Conservation (phyloP, 2,888 invertebrate genomes). For the Aethes cnicana region DNA sequence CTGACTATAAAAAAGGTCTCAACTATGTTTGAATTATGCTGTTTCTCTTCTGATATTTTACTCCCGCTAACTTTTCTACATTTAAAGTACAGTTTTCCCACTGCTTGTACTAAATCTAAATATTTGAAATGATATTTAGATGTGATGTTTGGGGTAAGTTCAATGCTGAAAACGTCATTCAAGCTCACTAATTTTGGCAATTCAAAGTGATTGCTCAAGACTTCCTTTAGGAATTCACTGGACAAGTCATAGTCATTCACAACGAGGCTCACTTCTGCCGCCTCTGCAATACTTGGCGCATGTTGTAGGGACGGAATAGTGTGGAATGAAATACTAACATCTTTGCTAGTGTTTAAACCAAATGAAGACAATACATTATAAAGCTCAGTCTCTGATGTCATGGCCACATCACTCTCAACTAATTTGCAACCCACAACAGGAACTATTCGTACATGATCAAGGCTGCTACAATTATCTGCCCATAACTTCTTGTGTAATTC, state of each 20-base stretch:
- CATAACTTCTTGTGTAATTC: constrained; percentile 69
- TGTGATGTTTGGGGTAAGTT: constrained; percentile 76
- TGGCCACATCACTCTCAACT: constrained; percentile 52
- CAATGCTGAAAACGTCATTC: constrained; percentile 85
- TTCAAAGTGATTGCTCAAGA: constrained; percentile 86
- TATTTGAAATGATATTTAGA: constrained; percentile 69
- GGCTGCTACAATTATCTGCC: constrained; percentile 44
- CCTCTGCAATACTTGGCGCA: constrained; percentile 68
- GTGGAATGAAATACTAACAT: constrained; percentile 61
- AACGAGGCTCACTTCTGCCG: constrained; percentile 65
- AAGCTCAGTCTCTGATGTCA: constrained; percentile 63
- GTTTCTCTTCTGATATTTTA: constrained; percentile 33
- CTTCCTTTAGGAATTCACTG: constrained; percentile 79
- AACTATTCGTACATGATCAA: constrained; percentile 61
- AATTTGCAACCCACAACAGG: constrained; percentile 61
- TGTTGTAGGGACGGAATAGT: constrained; percentile 61
- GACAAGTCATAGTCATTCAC: constrained; percentile 69
- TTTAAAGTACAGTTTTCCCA: constrained; percentile 68
- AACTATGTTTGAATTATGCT: constrained; percentile 43
- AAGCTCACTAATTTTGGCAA: constrained; percentile 84
- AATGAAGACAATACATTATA: constrained; percentile 58
- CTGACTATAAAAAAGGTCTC: constrained; percentile 78
- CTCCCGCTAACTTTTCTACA: constrained; percentile 59
- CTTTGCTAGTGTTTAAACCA: constrained; percentile 46
- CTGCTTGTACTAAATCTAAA: constrained; percentile 62